A percentile compares a stretch with the other conserved stretches of the same genome.
These are phyloP conservation scores for Phortica magna DNA, from an alignment of 2,888 invertebrate species.

Conservation along the genomic window DNA sequence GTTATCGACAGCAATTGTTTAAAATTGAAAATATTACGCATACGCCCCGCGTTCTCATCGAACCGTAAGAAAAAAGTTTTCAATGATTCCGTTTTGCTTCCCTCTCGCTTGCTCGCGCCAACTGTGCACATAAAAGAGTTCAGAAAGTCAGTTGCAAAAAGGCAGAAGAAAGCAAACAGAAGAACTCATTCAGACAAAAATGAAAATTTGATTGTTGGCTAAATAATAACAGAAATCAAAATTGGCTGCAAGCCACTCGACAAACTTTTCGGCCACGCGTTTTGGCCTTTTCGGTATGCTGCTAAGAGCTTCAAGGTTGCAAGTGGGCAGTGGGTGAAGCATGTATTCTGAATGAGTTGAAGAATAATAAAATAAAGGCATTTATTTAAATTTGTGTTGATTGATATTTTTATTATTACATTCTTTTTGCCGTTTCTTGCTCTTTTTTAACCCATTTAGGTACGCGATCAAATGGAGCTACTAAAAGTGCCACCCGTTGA, in stretches of 20 bases:
- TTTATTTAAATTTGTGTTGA: not conserved
- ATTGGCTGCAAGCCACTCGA: not conserved
- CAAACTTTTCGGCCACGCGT: not conserved
- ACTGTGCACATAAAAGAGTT: not conserved
- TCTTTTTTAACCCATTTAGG: slow-evolving; percentile 70
- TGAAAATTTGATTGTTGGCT: not conserved
- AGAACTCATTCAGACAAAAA: not conserved
- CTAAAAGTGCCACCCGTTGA: slow-evolving; percentile 81
- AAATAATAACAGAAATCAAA: not conserved
- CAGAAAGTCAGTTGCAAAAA: not conserved
- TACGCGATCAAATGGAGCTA: slow-evolving; percentile 81
- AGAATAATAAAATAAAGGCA: not conserved
- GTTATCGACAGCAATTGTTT: not conserved
- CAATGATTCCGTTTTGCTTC: not conserved
- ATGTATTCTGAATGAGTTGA: too few relatives aligned
- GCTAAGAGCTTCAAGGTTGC: not conserved
- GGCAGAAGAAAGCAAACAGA: not conserved
- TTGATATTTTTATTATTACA: not conserved
- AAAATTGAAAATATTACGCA: not conserved
- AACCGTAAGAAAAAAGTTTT: not conserved
- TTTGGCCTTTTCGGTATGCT: not conserved
- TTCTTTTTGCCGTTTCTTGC: not conserved
- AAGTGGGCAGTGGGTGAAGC: not conserved
- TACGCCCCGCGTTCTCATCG: not conserved
- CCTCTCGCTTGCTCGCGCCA: not conserved